Conservation (phyloP, 2,888 invertebrate genomes). For the Anticlea derivata region DNA sequence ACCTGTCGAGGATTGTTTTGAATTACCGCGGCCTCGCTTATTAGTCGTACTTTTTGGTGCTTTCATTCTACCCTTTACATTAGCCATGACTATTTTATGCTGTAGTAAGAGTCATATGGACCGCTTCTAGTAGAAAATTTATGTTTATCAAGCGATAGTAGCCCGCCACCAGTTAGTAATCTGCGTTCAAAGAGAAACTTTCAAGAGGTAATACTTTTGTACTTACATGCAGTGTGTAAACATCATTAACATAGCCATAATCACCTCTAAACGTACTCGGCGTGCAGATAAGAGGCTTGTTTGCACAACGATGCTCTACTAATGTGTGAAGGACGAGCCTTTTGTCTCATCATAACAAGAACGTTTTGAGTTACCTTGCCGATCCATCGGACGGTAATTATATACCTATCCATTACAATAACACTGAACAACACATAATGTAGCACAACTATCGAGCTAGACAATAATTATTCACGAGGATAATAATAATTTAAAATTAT, state of each 20-base stretch:
- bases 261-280: slow-evolving; percentile 71
- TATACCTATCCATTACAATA: slow-evolving; percentile 35
- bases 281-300: slow-evolving; percentile 72
- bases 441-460: slow-evolving; percentile 23
- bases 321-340: slow-evolving; percentile 81
- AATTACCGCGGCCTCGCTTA: slow-evolving; percentile 52
- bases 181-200: slow-evolving; percentile 49
- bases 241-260: slow-evolving; percentile 72
- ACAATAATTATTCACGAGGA: slow-evolving; percentile 30
- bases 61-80: slow-evolving; percentile 67
- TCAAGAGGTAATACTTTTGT: slow-evolving; percentile 49
- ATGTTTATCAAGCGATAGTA: slow-evolving; percentile 54
- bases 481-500: too few relatives aligned
- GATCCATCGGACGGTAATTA: slow-evolving; percentile 44
- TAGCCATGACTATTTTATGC: slow-evolving; percentile 67
- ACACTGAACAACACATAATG: slow-evolving; percentile 36
- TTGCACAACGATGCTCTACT: slow-evolving; percentile 74
- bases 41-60: slow-evolving; percentile 57
- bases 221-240: slow-evolving; percentile 75
- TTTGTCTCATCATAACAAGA: slow-evolving; percentile 66
- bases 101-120: slow-evolving; percentile 55
- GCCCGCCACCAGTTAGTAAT: slow-evolving; percentile 70
- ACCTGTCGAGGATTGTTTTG: slow-evolving; percentile 58
- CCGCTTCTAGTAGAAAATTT: slow-evolving; percentile 43
- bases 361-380: slow-evolving; percentile 74